These are phyloP conservation scores for zebrafish (Danio rerio) DNA, from an alignment of 2,113 vertebrate species.

Conservation along the genomic window DNA sequence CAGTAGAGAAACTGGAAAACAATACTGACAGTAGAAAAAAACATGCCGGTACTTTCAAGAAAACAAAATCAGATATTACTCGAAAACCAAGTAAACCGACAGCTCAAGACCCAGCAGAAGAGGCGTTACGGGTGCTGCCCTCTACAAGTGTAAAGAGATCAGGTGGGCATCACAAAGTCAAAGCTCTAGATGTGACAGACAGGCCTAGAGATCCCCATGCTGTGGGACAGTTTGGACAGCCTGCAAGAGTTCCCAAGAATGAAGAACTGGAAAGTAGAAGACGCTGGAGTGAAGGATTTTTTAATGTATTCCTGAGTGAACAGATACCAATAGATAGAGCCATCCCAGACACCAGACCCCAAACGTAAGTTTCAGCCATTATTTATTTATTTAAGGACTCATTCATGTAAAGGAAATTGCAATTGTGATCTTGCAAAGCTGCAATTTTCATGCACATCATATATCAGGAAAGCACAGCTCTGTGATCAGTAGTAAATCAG, in stretches of 20 bases:
- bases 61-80: not conserved
- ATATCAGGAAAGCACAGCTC: no score
- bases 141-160: conserved; percentile 42
- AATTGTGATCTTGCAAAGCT: no score
- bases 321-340: conserved; percentile 92
- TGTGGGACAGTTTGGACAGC: conserved; percentile 88
- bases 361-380: conserved; percentile 79
- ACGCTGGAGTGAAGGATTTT: conserved; percentile 93
- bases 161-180: conserved; percentile 78
- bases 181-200: conserved; percentile 80
- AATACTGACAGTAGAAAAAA: conserved; percentile 1
- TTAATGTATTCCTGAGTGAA: conserved; percentile 95
- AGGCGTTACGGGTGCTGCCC: conserved; percentile 20
- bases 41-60: not conserved
- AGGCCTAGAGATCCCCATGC: conserved; percentile 82
- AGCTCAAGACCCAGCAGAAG: not conserved
- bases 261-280: conserved; percentile 81
- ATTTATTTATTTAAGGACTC: not conserved
- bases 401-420: no score
- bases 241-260: conserved; percentile 72
- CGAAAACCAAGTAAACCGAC: conserved; percentile 25
- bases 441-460: not conserved
- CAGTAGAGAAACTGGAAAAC: conserved; percentile 1
- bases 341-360: conserved; percentile 89
- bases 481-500: no score